phyloP scores from a whole-genome alignment of 2,113 vertebrate species.

The Apodemus sylvaticus region DNA sequence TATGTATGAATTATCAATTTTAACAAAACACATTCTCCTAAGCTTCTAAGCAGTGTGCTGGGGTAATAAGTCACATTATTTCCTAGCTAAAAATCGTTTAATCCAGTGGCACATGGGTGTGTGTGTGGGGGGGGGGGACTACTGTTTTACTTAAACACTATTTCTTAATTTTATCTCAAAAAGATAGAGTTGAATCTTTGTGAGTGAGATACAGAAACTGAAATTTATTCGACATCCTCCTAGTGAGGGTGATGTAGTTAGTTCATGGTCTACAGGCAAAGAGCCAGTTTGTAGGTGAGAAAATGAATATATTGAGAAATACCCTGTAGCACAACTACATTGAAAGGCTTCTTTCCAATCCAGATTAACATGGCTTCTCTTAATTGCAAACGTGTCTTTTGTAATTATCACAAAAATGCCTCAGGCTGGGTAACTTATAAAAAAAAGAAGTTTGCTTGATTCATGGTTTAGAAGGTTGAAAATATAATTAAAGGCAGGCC shows the following conservation, averaged over 20 bases:
- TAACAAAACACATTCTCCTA: slow-evolving; percentile 39
- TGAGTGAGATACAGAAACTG: not conserved
- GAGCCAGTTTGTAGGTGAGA: not conserved
- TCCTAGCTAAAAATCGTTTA: slow-evolving; percentile 37
- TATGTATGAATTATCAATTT: slow-evolving; percentile 3
- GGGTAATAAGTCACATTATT: slow-evolving; percentile 30
- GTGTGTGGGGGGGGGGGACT: too few species aligned
- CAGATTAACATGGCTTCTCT: not conserved
- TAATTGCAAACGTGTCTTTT: not conserved
- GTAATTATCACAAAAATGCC: not conserved
- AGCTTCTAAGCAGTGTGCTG: not conserved
- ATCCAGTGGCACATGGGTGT: not conserved
- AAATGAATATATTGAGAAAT: not conserved
- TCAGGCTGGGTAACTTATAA: not conserved
- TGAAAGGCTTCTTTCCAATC: not conserved
- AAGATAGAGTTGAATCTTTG: not conserved
- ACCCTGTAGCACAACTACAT: not conserved
- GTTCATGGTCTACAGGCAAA: not conserved
- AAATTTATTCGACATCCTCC: not conserved
- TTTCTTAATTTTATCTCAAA: not conserved
- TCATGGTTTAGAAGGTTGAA: not conserved
- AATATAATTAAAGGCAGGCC: too few species aligned
- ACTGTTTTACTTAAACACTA: not conserved
- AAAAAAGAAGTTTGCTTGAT: not conserved
- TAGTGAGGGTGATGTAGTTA: not conserved